Evolutionary conservation across 2,797 vertebrate genomes (phyloP), one percentile per base, ranked within the genome.

Genomic region (Selene dorsalis): DNA sequence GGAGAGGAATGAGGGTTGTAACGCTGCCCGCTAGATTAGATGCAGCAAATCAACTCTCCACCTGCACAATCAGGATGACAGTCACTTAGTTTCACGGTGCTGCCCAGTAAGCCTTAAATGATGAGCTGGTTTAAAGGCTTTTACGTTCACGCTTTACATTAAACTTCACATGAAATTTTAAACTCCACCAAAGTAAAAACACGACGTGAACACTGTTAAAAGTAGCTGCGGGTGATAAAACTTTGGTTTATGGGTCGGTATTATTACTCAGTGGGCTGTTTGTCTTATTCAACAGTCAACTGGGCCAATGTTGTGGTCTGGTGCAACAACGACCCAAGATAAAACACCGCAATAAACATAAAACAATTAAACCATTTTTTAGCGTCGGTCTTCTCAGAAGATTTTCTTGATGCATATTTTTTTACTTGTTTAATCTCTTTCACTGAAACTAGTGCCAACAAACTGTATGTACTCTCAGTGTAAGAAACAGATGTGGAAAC

Each of bases 11-110:
- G 75, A 66, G 63, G 43, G 24, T 65, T 17, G 60, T 56, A 64
- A 39, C 30, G 0, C 63, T 41, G 55, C 26, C n/a, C 62, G 38
- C 66, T 74, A 78, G 68, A 83, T 78, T 47, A 79, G 69, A 82
- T 18, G 53, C 67, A 77, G 32, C 26, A 67, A 69, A 77, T n/a
- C 4, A 64, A 58, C 60, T 24, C 35, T 58, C 39, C 52, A 65
- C 66, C 48, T 69, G 60, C n/a, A 55, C 53, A 4, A n/a, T 41
- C 76, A 77, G 20, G 6, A 48, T 28, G 11, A 39, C 7, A 14
- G 20, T 47, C 57, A 20, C 45, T 64, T 9, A 6, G 41, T 41
- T 38, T 47, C 18, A 38, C 2, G 16, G 8, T 11, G 41, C 13
- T 4, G 53, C 39, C 0, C 4, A 65, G 67, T 3, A 38, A 60